Percentiles rank a stretch among this genome's conserved stretches.
phyloP scores from a whole-genome alignment of 2,888 invertebrate species.

The Dorcus hopei region DNA sequence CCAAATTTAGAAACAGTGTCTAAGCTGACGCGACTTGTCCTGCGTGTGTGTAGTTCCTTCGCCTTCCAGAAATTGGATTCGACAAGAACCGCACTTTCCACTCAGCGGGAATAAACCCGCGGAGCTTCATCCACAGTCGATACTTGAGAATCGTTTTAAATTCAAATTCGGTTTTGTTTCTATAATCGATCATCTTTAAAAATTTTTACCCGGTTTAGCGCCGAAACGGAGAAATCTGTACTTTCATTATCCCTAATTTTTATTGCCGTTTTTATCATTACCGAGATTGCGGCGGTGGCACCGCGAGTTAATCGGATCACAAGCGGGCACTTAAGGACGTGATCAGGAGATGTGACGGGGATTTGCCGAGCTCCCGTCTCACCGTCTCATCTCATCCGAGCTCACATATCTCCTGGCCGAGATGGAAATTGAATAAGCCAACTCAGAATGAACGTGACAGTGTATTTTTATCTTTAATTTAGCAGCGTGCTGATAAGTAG shows the following conservation, averaged over 20 bases:
- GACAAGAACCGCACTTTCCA: slow-evolving; percentile 43
- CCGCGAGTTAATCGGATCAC: slow-evolving; percentile 49
- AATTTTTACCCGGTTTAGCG: slow-evolving; percentile 56
- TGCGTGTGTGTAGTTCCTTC: slow-evolving; percentile 1
- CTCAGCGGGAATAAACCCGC: slow-evolving; percentile 43
- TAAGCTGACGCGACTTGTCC: background rate
- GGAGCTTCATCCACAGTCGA: slow-evolving; percentile 39
- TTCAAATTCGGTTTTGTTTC: slow-evolving; percentile 49
- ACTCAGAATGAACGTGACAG: slow-evolving; percentile 49
- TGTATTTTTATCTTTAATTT: slow-evolving; percentile 52
- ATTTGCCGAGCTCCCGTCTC: slow-evolving; percentile 37
- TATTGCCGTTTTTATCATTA: slow-evolving; percentile 52
- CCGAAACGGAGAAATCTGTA: slow-evolving; percentile 24
- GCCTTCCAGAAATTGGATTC: slow-evolving; percentile 39
- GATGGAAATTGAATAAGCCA: slow-evolving; percentile 50
- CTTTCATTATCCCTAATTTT: slow-evolving; percentile 50
- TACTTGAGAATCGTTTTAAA: slow-evolving; percentile 46
- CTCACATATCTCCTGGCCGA: slow-evolving; percentile 40
- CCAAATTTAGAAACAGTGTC: slow-evolving; percentile 6
- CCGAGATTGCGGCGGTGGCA: slow-evolving; percentile 49
- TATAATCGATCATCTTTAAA: slow-evolving; percentile 66
- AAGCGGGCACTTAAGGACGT: slow-evolving; percentile 48
- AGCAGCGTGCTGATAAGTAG: slow-evolving; percentile 48
- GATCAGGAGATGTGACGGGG: slow-evolving; percentile 47
- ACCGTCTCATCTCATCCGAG: slow-evolving; percentile 39